These are phyloP conservation scores for Diadumene lineata DNA, from an alignment of 92 coral and sea anemone genomes.

Conservation along the genomic window DNA sequence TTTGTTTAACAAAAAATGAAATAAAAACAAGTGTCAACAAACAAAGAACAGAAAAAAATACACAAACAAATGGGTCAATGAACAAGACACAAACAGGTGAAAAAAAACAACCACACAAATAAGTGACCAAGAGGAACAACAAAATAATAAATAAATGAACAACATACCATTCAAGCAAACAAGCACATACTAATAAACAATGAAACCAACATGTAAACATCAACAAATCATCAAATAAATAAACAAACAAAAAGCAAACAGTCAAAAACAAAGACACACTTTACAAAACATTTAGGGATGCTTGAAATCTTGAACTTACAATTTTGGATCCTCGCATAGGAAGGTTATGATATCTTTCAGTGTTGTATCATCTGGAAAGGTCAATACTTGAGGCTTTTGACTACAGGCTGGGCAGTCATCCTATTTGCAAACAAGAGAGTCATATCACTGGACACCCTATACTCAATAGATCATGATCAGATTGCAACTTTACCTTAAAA, in stretches of 20 bases:
- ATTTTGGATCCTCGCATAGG: conserved; percentile 69
- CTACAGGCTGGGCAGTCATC: conserved; percentile 99
- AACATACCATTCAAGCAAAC: too few species aligned
- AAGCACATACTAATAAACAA: too few species aligned
- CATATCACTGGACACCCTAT: too few species aligned
- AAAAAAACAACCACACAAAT: too few species aligned
- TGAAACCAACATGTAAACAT: neutral
- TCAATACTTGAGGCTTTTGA: conserved; percentile 81
- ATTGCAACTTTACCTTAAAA: too few species aligned
- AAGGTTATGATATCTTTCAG: conserved; percentile 77
- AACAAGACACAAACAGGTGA: too few species aligned
- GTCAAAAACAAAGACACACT: too few species aligned
- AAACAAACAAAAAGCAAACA: neutral
- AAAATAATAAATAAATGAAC: too few species aligned
- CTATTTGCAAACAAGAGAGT: conserved; percentile 33
- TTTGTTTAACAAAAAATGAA: too few species aligned
- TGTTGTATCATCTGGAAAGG: conserved; percentile 71
- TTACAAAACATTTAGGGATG: neutral
- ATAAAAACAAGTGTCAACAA: neutral
- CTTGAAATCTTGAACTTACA: too few species aligned
- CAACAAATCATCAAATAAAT: neutral
- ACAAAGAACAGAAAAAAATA: neutral
- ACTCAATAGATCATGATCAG: too few species aligned
- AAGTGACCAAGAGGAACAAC: too few species aligned
- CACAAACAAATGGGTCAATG: neutral